A percentile compares a stretch with the other conserved stretches of the same genome.
Evolutionary conservation across 2,888 invertebrate genomes (phyloP).

Genomic region (Tuta absoluta): DNA sequence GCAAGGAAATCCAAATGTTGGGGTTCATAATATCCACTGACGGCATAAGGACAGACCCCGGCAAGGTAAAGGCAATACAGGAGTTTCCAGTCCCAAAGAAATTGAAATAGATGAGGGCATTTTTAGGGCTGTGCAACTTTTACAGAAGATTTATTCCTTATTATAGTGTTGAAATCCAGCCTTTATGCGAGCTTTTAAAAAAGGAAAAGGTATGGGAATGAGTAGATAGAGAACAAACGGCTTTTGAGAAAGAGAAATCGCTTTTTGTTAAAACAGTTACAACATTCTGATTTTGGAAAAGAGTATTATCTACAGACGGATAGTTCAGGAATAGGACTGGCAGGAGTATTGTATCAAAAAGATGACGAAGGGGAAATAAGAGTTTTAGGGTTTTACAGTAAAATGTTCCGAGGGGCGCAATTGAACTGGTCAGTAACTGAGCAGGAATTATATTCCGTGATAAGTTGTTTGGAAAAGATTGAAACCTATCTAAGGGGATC

Average conservation of each 20-base stretch:
- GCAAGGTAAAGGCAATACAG: constrained; percentile 1
- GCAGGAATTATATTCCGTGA: constrained; percentile 39
- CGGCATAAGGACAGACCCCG: neutral
- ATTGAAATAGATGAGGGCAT: neutral
- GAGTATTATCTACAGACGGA: constrained; percentile 32
- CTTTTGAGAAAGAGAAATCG: constrained; percentile 35
- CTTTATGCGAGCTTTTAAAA: constrained; percentile 31
- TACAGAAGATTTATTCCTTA: constrained; percentile 38
- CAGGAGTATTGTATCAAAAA: constrained; percentile 36
- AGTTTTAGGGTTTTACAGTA: constrained; percentile 37
- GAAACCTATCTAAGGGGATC: constrained; percentile 40
- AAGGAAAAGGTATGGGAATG: neutral
- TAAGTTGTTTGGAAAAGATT: constrained; percentile 37
- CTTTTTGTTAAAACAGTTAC: constrained; percentile 31
- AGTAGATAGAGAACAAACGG: constrained; percentile 25
- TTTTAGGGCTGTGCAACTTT: constrained; percentile 34
- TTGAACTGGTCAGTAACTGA: constrained; percentile 40
- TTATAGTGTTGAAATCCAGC: constrained; percentile 30
- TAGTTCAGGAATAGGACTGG: constrained; percentile 34
- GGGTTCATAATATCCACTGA: constrained; percentile 3
- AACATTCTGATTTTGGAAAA: constrained; percentile 23
- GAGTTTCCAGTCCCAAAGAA: constrained; percentile 11
- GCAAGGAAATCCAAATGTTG: constrained; percentile 9
- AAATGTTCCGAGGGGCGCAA: constrained; percentile 31
- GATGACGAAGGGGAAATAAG: constrained; percentile 27